Percentiles rank a stretch among this genome's conserved stretches.
Evolutionary conservation across 2,797 vertebrate species (phyloP).

Genomic region (Lateolabrax maculatus): DNA sequence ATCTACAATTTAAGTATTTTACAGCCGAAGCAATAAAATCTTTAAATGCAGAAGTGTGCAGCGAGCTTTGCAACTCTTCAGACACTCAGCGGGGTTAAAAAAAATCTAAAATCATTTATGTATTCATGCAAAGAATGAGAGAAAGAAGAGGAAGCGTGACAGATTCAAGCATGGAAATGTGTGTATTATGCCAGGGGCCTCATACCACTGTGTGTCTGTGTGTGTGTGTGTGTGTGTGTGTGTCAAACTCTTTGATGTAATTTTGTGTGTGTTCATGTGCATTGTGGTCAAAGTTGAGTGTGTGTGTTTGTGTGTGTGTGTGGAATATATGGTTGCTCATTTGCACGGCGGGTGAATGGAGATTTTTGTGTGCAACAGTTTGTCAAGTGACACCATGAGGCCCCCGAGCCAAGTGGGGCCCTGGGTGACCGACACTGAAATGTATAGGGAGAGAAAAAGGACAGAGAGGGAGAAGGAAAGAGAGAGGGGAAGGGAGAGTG

Average conservation of each 20-base stretch:
- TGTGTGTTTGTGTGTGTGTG: constrained; percentile 9
- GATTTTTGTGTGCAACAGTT: constrained; percentile 51
- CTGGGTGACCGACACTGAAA: background rate
- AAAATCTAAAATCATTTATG: background rate
- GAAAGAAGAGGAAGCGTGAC: constrained; percentile 39
- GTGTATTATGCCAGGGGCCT: constrained; percentile 24
- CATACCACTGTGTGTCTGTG: background rate
- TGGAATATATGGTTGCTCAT: constrained; percentile 17
- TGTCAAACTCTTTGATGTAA: background rate
- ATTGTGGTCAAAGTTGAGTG: background rate
- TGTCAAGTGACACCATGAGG: constrained; percentile 22
- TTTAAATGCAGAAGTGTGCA: background rate
- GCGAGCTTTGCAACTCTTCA: background rate
- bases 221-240: constrained; percentile 23
- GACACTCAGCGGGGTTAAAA: background rate
- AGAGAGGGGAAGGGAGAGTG: no score
- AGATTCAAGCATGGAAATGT: constrained; percentile 31
- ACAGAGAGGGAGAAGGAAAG: background rate
- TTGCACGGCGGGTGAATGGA: constrained; percentile 51
- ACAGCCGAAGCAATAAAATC: background rate
- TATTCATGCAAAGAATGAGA: constrained; percentile 4
- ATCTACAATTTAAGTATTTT: background rate
- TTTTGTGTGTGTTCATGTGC: background rate
- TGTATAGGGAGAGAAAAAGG: background rate
- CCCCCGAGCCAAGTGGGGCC: constrained; percentile 12